These are phyloP conservation scores for Lysiphlebus fabarum DNA, from an alignment of 1,140 invertebrate species.

Conservation along the genomic window DNA sequence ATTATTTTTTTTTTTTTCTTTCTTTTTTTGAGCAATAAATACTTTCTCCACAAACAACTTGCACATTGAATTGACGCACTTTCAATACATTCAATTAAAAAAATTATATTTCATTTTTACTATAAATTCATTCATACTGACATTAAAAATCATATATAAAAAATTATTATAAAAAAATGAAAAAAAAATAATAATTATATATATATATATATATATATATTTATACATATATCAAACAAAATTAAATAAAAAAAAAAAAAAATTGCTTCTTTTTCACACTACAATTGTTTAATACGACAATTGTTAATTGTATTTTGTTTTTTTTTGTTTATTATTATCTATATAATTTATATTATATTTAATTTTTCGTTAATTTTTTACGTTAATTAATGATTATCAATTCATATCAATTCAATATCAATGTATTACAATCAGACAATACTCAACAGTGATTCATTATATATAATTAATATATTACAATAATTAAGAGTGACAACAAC, in stretches of 20 bases:
- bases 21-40: constrained; percentile 56
- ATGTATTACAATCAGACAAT: constrained; percentile 59
- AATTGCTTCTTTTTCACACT: constrained; percentile 20
- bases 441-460: constrained; percentile 53
- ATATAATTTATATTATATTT: constrained; percentile 45
- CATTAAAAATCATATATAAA: constrained; percentile 9
- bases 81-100: constrained; percentile 37
- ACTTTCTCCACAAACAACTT: constrained; percentile 54
- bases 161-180: background rate
- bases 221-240: too few species aligned
- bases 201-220: background rate
- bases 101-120: too few species aligned
- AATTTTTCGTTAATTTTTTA: constrained; percentile 16
- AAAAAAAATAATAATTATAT: constrained; percentile 2
- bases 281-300: background rate
- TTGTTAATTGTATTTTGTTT: constrained; percentile 41
- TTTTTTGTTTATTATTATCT: too few species aligned
- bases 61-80: constrained; percentile 54
- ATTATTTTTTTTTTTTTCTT: constrained; percentile 30
- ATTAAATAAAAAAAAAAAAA: background rate
- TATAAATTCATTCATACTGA: constrained; percentile 22
- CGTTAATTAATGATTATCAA: constrained; percentile 56
- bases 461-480: constrained; percentile 52
- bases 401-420: constrained; percentile 57
- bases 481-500: constrained; percentile 58